Conservation (phyloP, 2,888 invertebrate species). For the Xestia ashworthii region DNA sequence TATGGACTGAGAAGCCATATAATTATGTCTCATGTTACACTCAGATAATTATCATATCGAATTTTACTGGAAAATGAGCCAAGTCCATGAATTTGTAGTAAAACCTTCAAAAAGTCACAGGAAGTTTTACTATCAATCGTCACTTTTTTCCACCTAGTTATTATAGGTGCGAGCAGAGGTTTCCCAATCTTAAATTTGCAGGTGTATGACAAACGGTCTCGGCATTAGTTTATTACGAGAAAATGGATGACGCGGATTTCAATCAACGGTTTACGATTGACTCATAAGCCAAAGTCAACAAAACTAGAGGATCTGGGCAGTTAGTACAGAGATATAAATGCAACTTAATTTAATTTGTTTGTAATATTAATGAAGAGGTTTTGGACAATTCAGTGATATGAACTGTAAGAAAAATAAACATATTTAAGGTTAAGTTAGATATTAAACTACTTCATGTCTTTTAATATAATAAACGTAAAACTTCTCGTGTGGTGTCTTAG, state of each 20-base stretch:
- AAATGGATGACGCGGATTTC: slow-evolving; percentile 43
- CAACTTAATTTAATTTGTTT: background rate
- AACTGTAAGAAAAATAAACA: background rate
- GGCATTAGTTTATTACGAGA: slow-evolving; percentile 20
- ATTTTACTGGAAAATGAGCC: background rate
- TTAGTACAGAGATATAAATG: background rate
- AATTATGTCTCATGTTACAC: background rate
- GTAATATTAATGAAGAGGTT: background rate
- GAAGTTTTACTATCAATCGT: background rate
- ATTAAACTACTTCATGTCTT: background rate
- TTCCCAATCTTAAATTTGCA: slow-evolving; percentile 5
- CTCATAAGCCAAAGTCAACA: slow-evolving; percentile 41
- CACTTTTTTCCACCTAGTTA: background rate
- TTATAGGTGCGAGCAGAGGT: background rate
- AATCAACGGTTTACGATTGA: slow-evolving; percentile 10
- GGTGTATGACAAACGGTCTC: slow-evolving; percentile 16
- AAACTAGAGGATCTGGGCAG: background rate
- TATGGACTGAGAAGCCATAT: background rate
- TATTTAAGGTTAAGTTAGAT: background rate
- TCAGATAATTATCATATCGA: background rate
- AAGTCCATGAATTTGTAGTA: background rate
- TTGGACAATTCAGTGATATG: background rate
- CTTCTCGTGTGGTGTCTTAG: background rate
- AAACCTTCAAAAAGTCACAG: background rate
- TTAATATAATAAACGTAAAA: no score